Percentiles rank a stretch among this genome's conserved stretches.
Conservation (phyloP, 2,113 vertebrate species). For the Pseudorectes ferrugineus region DNA sequence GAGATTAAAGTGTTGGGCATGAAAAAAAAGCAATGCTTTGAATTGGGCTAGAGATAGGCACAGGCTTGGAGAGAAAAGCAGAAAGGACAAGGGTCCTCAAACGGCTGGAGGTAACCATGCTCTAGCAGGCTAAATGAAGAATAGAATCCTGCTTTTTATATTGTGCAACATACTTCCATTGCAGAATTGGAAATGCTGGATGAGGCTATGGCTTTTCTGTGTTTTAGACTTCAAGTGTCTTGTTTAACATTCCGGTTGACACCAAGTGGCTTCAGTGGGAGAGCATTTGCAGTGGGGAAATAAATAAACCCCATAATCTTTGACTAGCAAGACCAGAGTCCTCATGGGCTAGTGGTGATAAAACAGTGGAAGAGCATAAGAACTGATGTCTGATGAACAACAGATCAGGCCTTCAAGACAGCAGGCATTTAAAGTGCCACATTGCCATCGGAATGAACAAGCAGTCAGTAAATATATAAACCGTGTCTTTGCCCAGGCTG, state of each 20-base stretch:
- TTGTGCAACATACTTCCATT: background rate
- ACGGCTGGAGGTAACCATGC: background rate
- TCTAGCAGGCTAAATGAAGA: background rate
- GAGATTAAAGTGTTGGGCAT: background rate
- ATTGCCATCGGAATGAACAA: fast-evolving
- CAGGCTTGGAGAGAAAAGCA: background rate
- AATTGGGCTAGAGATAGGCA: background rate
- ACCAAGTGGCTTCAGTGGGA: background rate
- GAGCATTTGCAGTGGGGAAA: background rate
- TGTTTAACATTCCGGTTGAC: background rate
- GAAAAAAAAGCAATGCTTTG: background rate
- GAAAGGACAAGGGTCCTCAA: background rate
- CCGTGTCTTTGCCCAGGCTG: background rate
- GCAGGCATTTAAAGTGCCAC: background rate
- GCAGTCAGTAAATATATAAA: background rate
- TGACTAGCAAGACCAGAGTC: background rate
- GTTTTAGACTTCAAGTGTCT: background rate
- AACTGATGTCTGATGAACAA: background rate
- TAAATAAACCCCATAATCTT: background rate
- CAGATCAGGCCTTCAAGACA: background rate
- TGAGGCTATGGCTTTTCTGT: background rate
- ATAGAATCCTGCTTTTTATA: background rate
- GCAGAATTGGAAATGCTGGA: background rate
- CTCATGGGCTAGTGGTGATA: background rate
- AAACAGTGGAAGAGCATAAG: background rate